Conservation (phyloP, 1,140 invertebrate genomes). For the Copidosoma floridanum region DNA sequence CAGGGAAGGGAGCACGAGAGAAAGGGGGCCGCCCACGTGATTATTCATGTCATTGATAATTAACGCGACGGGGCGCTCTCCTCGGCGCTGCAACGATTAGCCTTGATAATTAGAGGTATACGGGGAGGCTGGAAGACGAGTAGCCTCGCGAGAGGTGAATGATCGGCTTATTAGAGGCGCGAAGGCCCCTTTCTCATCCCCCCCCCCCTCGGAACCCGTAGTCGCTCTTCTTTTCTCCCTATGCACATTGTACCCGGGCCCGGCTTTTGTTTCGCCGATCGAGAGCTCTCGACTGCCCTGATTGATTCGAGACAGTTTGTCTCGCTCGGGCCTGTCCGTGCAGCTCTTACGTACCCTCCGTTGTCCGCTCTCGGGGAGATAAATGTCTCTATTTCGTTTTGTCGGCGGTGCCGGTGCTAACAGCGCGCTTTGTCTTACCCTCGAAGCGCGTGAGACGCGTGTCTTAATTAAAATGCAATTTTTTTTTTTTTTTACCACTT, state of each 20-base stretch:
- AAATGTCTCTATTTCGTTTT: slow-evolving; percentile 17
- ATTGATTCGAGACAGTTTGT: slow-evolving; percentile 1
- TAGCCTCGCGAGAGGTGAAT: background rate
- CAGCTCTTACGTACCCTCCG: background rate
- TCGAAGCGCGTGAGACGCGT: too few species aligned
- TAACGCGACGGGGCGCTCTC: slow-evolving; percentile 16
- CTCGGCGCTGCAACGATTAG: slow-evolving; percentile 34
- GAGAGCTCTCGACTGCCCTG: background rate
- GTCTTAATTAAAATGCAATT: too few species aligned
- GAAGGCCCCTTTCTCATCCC: background rate
- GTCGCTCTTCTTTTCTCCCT: too few species aligned
- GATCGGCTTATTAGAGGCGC: slow-evolving; percentile 3
- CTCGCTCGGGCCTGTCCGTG: background rate
- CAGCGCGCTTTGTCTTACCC: too few species aligned
- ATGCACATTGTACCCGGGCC: too few species aligned
- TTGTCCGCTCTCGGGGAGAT: background rate
- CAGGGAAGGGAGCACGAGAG: too few species aligned
- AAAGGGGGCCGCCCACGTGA: slow-evolving; percentile 8
- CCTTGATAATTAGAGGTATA: slow-evolving; percentile 29
- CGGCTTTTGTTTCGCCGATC: too few species aligned
- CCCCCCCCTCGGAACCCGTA: too few species aligned
- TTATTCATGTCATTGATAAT: slow-evolving; percentile 34
- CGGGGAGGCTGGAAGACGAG: background rate
- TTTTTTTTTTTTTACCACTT: too few species aligned
- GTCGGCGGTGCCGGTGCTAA: too few species aligned